Evolutionary conservation across 1,140 invertebrate genomes (phyloP).

Genomic region (Drosophila sucinea): DNA sequence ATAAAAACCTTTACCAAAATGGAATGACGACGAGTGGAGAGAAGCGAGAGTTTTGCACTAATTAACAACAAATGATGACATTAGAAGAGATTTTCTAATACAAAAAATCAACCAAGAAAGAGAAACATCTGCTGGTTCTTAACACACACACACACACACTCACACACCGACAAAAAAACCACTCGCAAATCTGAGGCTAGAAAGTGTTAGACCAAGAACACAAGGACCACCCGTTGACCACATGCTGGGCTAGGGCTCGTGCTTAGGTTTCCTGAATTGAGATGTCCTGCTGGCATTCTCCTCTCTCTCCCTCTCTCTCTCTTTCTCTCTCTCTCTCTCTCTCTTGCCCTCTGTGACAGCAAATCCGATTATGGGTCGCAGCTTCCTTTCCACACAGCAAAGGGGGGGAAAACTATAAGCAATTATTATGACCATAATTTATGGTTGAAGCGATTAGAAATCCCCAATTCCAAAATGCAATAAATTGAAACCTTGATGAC

Average conservation of each 20-base stretch:
- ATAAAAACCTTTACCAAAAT: not conserved
- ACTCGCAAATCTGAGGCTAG: conserved; percentile 57
- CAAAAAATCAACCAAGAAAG: conserved; percentile 24
- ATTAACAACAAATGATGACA: conserved; percentile 77
- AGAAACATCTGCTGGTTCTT: conserved; percentile 59
- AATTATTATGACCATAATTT: conserved; percentile 69
- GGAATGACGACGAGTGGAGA: not conserved
- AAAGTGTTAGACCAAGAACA: conserved; percentile 62
- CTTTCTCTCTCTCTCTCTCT: not conserved
- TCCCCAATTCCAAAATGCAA: conserved; percentile 20
- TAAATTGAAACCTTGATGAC: conserved; percentile 59
- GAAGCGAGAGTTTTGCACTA: conserved; percentile 56
- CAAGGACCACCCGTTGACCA: conserved; percentile 68
- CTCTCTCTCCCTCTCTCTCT: conserved; percentile 31
- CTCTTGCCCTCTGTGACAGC: not conserved
- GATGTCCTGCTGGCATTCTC: conserved; percentile 73
- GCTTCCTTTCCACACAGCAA: conserved; percentile 30
- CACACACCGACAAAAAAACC: conserved; percentile 36
- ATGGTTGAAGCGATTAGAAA: conserved; percentile 73
- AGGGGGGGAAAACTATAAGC: conserved; percentile 12
- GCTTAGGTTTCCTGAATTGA: conserved; percentile 67
- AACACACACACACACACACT: not conserved
- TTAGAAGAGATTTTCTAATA: conserved; percentile 35
- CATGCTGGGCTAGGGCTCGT: conserved; percentile 72
- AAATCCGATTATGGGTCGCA: conserved; percentile 74